Evolutionary conservation across 2,888 invertebrate species (phyloP).

Genomic region (Dinocampus coccinellae): DNA sequence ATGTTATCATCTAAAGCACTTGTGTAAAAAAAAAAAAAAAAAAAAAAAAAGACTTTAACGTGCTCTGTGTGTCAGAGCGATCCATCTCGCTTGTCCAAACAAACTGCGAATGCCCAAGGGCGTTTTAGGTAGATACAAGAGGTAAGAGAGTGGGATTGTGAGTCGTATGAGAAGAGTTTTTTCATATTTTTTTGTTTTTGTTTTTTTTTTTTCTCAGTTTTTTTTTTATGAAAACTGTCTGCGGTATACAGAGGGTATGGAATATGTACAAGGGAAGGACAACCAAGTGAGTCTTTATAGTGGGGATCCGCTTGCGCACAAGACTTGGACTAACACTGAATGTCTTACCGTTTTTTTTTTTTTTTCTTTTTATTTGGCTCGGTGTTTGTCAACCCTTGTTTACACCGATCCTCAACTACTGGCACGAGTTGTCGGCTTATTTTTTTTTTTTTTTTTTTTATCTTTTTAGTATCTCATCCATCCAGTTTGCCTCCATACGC

Average conservation of each 20-base stretch:
- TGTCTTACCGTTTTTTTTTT: conserved; percentile 27
- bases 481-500: background rate
- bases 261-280: background rate
- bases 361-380: too few relatives aligned
- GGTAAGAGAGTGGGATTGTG: conserved; percentile 4
- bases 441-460: conserved; percentile 19
- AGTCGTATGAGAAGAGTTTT: conserved; percentile 18
- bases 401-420: conserved; percentile 45
- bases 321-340: background rate
- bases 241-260: conserved; percentile 1
- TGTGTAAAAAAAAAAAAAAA: too few relatives aligned
- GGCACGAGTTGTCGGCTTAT: conserved; percentile 18
- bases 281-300: background rate
- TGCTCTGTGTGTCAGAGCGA: conserved; percentile 25
- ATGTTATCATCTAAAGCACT: conserved; percentile 33
- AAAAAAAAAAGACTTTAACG: too few relatives aligned
- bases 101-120: conserved; percentile 40
- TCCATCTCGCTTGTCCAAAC: conserved; percentile 46
- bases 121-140: conserved; percentile 8
- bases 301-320: conserved; percentile 15
- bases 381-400: conserved; percentile 59
- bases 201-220: too few relatives aligned
- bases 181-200: too few relatives aligned
- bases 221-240: conserved; percentile 34
- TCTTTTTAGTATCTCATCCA: conserved; percentile 16